A percentile compares a stretch with the other conserved stretches of the same genome.
Evolutionary conservation across 2,888 invertebrate genomes (phyloP).

Genomic region (Coremacera marginata): DNA sequence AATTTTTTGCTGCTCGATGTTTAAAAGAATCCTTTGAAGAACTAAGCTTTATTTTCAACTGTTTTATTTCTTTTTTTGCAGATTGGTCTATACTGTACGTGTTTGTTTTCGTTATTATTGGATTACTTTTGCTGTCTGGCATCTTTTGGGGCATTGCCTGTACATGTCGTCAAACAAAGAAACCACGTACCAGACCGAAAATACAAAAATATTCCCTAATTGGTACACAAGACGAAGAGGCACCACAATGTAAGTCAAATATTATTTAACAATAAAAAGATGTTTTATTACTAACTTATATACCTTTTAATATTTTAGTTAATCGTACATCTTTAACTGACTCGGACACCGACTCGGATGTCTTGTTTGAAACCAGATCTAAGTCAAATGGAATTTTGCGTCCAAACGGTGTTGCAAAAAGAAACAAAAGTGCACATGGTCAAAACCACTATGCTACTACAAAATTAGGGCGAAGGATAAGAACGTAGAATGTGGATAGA

Average conservation of each 20-base stretch:
- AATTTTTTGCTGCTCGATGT: not conserved
- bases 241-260: conserved; percentile 61
- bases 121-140: conserved; percentile 74
- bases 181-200: conserved; percentile 72
- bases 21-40: not conserved
- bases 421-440: conserved; percentile 54
- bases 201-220: conserved; percentile 80
- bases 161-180: conserved; percentile 72
- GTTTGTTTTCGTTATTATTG: conserved; percentile 78
- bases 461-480: conserved; percentile 67
- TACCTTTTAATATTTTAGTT: conserved; percentile 52
- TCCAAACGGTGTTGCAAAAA: conserved; percentile 51
- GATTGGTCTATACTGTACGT: conserved; percentile 96
- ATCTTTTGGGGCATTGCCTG: conserved; percentile 76
- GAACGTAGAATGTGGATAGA: conserved; percentile 57
- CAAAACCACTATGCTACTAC: conserved; percentile 60
- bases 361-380: conserved; percentile 80
- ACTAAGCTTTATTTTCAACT: not conserved
- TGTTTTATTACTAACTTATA: not conserved
- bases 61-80: conserved; percentile 62
- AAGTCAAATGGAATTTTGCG: conserved; percentile 63
- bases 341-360: conserved; percentile 87
- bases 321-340: conserved; percentile 75
- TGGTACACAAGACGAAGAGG: conserved; percentile 77
- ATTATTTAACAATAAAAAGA: not conserved